These are phyloP conservation scores for Sphaeramia orbicularis DNA, from an alignment of 2,797 vertebrate genomes.

Conservation along the genomic window DNA sequence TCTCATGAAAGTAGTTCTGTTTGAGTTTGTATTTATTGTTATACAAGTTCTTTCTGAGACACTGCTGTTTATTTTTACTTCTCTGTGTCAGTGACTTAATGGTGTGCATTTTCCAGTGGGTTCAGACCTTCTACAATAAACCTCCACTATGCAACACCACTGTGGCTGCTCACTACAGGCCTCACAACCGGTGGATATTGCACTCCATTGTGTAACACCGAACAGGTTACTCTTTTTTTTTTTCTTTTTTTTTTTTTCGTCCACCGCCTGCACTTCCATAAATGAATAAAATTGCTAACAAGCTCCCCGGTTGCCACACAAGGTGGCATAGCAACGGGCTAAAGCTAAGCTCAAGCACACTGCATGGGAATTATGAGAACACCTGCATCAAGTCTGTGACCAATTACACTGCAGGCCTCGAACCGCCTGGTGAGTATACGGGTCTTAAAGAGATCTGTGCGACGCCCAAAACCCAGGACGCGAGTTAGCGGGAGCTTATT, in stretches of 20 bases:
- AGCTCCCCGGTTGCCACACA: slow-evolving; percentile 40
- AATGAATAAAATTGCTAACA: slow-evolving; percentile 40
- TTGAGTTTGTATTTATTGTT: too few species aligned
- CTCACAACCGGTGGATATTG: slow-evolving; percentile 11
- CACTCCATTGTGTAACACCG: slow-evolving; percentile 10
- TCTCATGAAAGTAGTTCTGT: too few species aligned
- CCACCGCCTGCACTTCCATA: background rate
- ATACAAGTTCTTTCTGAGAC: too few species aligned
- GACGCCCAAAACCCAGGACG: slow-evolving; percentile 37
- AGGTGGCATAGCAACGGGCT: slow-evolving; percentile 37
- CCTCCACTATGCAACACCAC: slow-evolving; percentile 10
- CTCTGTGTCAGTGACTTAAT: too few species aligned
- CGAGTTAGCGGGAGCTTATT: slow-evolving; percentile 42
- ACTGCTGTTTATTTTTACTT: too few species aligned
- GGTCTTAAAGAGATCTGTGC: slow-evolving; percentile 49
- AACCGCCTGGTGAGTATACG: background rate
- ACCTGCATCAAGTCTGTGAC: slow-evolving; percentile 54
- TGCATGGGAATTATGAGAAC: slow-evolving; percentile 46
- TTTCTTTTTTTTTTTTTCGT: background rate
- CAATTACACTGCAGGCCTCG: slow-evolving; percentile 40
- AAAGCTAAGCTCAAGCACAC: slow-evolving; percentile 16
- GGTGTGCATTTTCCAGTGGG: too few species aligned
- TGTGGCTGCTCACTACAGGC: background rate
- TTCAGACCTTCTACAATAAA: too few species aligned
- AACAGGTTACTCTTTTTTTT: background rate